These are phyloP conservation scores for Eospalax fontanierii DNA, from an alignment of 2,797 vertebrate genomes.

Conservation along the genomic window DNA sequence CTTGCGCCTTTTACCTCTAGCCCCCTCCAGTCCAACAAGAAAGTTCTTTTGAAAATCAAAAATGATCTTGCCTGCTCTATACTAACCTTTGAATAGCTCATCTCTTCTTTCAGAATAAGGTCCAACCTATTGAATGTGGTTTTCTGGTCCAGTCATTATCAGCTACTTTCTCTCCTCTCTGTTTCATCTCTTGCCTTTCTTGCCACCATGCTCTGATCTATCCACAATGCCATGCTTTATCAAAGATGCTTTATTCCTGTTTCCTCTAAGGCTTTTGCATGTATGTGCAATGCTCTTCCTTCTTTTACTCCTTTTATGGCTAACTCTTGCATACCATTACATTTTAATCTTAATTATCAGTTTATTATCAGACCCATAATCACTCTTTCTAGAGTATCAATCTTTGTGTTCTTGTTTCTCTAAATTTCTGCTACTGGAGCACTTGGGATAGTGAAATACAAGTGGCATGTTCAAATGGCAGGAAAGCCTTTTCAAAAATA, in stretches of 20 bases:
- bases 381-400: not conserved
- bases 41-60: conserved; percentile 42
- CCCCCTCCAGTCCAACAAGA: not conserved
- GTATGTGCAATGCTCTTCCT: not conserved
- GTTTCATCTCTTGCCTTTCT: conserved; percentile 34
- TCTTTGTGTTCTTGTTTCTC: not conserved
- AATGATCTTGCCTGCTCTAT: not conserved
- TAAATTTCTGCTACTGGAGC: not conserved
- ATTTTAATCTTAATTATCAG: conserved; percentile 33
- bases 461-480: not conserved
- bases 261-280: not conserved
- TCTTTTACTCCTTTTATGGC: not conserved
- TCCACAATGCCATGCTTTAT: not conserved
- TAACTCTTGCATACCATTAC: not conserved
- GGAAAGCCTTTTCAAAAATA: not conserved
- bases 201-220: not conserved
- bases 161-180: not conserved
- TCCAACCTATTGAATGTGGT: not conserved
- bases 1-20: conserved; percentile 1
- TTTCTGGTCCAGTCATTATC: not conserved
- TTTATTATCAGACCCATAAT: not conserved
- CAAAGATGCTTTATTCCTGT: conserved; percentile 14
- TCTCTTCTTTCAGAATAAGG: conserved; percentile 20
- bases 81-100: conserved; percentile 9
- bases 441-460: not conserved